Evolutionary conservation across 2,888 invertebrate genomes (phyloP), one percentile per base, ranked within the genome.

Genomic region (Eurois occulta): DNA sequence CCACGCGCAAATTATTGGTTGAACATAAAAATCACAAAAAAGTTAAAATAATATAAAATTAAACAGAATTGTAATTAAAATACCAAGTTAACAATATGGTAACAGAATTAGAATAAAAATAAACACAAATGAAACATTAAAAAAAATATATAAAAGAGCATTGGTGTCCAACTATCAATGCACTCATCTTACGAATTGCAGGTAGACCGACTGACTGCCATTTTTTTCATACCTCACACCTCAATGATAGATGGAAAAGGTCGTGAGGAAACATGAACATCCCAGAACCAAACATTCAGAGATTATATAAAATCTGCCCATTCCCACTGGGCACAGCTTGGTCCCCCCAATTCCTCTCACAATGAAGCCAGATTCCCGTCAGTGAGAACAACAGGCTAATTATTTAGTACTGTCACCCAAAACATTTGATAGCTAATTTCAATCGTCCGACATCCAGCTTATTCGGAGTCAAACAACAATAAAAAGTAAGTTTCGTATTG

Each of bases 401-500:
- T 55, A 72, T 52, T 52, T 8, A 18, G 41, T 62, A 55, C 18
- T 55, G 28, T 32, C 46, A 70, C 28, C 32, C 41, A 46, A 78
- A 81, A 72, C 32, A 84, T 52, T 48, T 5, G 55, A 41, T 28
- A 68, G 58, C 52, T 38, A 70, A 85, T 89, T 88, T 88, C 86
- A 88, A 88, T 86, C 85, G 83, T 90, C 89, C 88, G 90, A 84
- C 90, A 78, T 82, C 87, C 87, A 91, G 89, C 93, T 92, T 90
- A 92, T 71, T 92, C 88, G 86, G 86, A 87, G 86, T 89, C 89
- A 89, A 94, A 94, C 92, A 94, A 94, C 93, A 94, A 92, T 93
- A 92, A 93, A 87, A 95, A 94, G 92, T 93, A 94, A 95, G 90
- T 94, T 95, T 93, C 28, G 86, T 93, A 93, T 94, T 94, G 94